Evolutionary conservation across 2,888 invertebrate genomes (phyloP).

Genomic region (Coelopa pilipes): DNA sequence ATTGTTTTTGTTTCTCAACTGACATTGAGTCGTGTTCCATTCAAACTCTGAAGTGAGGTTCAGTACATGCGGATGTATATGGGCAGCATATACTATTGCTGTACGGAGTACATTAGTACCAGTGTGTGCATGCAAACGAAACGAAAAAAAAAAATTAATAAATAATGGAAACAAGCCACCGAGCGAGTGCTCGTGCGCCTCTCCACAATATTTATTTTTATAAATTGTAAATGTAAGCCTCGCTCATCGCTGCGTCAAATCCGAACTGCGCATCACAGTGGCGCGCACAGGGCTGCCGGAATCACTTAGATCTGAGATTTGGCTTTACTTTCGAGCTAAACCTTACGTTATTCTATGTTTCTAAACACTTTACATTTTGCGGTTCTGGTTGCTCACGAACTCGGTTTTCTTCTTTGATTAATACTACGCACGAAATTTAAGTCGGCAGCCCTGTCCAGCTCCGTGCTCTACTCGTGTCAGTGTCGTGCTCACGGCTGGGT

Average conservation of each 20-base stretch:
- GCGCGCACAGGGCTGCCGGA: too few relatives aligned
- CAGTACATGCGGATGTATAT: constrained; percentile 1
- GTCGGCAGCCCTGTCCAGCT: background rate
- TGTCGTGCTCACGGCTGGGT: background rate
- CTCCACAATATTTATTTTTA: constrained; percentile 18
- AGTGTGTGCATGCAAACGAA: constrained; percentile 13
- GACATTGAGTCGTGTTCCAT: constrained; percentile 21
- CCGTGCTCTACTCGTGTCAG: constrained; percentile 15
- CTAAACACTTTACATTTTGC: background rate
- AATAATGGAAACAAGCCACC: constrained; percentile 15
- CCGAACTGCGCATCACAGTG: too few relatives aligned
- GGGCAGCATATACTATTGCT: background rate
- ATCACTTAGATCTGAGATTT: too few relatives aligned
- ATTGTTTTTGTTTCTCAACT: constrained; percentile 6
- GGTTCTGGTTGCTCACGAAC: too few relatives aligned
- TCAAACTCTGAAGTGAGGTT: background rate
- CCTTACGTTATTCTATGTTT: background rate
- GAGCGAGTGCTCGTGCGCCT: constrained; percentile 18
- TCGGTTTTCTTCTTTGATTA: background rate
- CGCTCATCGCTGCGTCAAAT: background rate
- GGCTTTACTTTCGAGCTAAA: too few relatives aligned
- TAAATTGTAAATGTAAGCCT: constrained; percentile 2
- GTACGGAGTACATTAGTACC: background rate
- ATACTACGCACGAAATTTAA: background rate
- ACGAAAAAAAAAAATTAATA: constrained; percentile 6